Evolutionary conservation across 1,140 invertebrate species (phyloP).

Genomic region (Drosophila simulans): DNA sequence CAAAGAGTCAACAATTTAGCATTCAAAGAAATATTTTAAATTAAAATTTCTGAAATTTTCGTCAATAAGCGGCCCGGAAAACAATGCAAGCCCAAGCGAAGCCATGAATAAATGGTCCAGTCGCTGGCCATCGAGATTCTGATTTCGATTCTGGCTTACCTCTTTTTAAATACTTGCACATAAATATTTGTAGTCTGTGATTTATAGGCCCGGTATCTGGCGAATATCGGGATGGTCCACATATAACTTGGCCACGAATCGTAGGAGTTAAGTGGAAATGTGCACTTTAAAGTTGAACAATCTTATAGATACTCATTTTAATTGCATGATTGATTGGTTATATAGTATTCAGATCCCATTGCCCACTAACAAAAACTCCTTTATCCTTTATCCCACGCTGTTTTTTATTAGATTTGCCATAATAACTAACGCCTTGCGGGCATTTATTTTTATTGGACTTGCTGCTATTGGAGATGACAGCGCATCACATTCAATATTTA

Average conservation of each 20-base stretch:
- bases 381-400: constrained; percentile 60
- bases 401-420: constrained; percentile 36
- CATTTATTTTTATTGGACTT: constrained; percentile 62
- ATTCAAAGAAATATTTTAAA: constrained; percentile 85
- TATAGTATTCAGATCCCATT: not conserved
- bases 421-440: constrained; percentile 65
- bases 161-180: constrained; percentile 70
- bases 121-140: constrained; percentile 5
- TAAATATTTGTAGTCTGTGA: constrained; percentile 67
- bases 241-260: constrained; percentile 6
- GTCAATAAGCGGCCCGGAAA: constrained; percentile 70
- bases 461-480: constrained; percentile 36
- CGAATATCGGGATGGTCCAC: constrained; percentile 5
- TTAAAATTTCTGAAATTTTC: constrained; percentile 85
- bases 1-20: constrained; percentile 83
- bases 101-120: constrained; percentile 34
- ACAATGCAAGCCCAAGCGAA: constrained; percentile 56
- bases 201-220: constrained; percentile 46
- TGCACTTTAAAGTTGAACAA: not conserved
- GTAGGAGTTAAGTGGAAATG: no score
- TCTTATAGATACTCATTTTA: no score
- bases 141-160: constrained; percentile 20
- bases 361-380: not conserved
- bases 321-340: no score
- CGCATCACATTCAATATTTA: constrained; percentile 74